These are phyloP conservation scores for Microcebus murinus DNA, from an alignment of 2,113 vertebrate species.

Conservation along the genomic window DNA sequence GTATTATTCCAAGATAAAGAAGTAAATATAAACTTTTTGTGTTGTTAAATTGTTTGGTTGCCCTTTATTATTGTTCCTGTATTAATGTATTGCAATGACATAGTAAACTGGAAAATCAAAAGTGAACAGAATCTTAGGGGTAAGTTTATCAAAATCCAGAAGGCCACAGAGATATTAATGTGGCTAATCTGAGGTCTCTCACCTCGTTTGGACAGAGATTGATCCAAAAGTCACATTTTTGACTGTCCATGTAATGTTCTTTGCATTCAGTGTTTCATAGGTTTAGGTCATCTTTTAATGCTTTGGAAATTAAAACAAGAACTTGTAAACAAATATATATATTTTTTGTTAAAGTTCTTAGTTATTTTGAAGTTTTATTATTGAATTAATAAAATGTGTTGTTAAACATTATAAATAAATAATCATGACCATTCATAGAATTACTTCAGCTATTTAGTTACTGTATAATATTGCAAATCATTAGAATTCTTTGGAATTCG, in stretches of 20 bases:
- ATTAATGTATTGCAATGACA: not conserved
- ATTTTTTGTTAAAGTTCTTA: not conserved
- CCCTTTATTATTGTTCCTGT: not conserved
- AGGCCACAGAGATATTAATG: not conserved
- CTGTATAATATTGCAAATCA: not conserved
- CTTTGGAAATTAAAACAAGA: not conserved
- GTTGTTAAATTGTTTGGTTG: not conserved
- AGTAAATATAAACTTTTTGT: not conserved
- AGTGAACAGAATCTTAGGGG: not conserved
- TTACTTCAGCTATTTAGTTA: not conserved
- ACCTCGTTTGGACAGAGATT: not conserved
- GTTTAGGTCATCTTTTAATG: not conserved
- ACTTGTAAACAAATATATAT: not conserved
- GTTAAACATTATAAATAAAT: not conserved
- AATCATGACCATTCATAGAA: not conserved
- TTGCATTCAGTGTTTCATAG: not conserved
- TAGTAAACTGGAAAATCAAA: not conserved
- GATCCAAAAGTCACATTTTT: not conserved
- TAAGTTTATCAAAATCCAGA: not conserved
- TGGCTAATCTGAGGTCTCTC: rapidly evolving
- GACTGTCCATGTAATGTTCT: not conserved
- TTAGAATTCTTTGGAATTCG: not conserved
- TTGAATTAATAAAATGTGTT: not conserved
- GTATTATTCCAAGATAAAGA: not conserved
- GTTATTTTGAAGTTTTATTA: not conserved